A percentile compares a stretch with the other conserved stretches of the same genome.
phyloP scores from a whole-genome alignment of 2,888 invertebrate genomes.

The Thymelicus acteon region DNA sequence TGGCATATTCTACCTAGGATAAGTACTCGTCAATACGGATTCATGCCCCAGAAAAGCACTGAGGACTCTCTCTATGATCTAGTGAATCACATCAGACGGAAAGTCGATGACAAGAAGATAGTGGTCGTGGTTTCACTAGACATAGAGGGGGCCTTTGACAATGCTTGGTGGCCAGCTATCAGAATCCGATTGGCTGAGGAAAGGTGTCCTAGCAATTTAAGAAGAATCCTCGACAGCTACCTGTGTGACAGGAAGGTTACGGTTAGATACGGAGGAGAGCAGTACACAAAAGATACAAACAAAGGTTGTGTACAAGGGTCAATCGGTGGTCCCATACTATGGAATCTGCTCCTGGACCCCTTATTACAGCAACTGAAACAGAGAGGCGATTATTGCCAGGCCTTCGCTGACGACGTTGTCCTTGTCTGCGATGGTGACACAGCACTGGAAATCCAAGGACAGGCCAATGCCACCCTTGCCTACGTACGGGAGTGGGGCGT shows the following conservation, averaged over 20 bases:
- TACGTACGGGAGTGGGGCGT: conserved; percentile 6
- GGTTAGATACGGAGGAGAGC: no score
- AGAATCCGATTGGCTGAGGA: background rate
- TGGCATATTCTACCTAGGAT: conserved; percentile 14
- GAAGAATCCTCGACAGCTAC: background rate
- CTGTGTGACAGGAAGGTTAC: no score
- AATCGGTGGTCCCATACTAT: background rate
- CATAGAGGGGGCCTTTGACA: conserved; percentile 24
- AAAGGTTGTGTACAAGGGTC: no score
- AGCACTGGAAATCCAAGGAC: background rate
- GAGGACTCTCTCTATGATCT: conserved; percentile 22
- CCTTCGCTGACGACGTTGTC: background rate
- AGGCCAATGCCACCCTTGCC: background rate
- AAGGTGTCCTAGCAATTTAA: background rate
- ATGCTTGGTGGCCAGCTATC: conserved; percentile 20
- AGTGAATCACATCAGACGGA: background rate
- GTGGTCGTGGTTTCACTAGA: background rate
- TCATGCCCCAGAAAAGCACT: conserved; percentile 4
- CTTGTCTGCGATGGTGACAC: conserved; percentile 1
- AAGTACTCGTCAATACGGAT: no score
- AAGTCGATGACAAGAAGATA: background rate
- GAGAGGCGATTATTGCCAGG: background rate
- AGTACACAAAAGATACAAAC: no score
- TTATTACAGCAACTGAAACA: background rate
- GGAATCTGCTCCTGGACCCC: conserved; percentile 19